These are phyloP conservation scores for Leptinotarsa tumamoca DNA, from an alignment of 2,888 invertebrate genomes.

Conservation along the genomic window DNA sequence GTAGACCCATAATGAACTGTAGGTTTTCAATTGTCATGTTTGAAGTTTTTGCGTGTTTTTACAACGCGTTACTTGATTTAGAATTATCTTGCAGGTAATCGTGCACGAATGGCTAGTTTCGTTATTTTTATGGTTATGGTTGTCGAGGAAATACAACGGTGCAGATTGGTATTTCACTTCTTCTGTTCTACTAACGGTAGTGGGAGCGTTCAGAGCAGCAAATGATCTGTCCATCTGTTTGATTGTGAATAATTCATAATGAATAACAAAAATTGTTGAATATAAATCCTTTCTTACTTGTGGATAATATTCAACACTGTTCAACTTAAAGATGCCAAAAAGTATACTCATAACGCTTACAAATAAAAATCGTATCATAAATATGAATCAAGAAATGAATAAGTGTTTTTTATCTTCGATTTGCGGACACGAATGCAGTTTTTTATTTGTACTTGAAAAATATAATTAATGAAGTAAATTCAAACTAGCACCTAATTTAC, in stretches of 20 bases:
- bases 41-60: conserved; percentile 25
- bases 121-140: conserved; percentile 28
- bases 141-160: conserved; percentile 9
- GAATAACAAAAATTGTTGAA: neutral
- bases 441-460: no score
- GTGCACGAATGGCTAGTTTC: conserved; percentile 22
- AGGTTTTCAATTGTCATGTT: conserved; percentile 42
- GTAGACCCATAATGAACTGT: conserved; percentile 37
- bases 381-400: no score
- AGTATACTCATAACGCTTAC: no score
- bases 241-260: neutral
- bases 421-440: no score
- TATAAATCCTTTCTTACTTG: neutral
- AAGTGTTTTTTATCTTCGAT: no score
- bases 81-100: conserved; percentile 22
- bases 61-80: conserved; percentile 27
- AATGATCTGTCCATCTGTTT: neutral
- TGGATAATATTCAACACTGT: no score
- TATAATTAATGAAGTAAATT: no score
- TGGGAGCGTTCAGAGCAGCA: neutral
- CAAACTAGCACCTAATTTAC: no score
- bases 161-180: conserved; percentile 21
- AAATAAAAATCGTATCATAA: no score
- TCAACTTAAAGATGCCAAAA: no score
- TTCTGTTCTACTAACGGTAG: conserved; percentile 14